Base-by-base conservation (phyloP, 2,888 invertebrate species). In the Coleophora deauratella region DNA sequence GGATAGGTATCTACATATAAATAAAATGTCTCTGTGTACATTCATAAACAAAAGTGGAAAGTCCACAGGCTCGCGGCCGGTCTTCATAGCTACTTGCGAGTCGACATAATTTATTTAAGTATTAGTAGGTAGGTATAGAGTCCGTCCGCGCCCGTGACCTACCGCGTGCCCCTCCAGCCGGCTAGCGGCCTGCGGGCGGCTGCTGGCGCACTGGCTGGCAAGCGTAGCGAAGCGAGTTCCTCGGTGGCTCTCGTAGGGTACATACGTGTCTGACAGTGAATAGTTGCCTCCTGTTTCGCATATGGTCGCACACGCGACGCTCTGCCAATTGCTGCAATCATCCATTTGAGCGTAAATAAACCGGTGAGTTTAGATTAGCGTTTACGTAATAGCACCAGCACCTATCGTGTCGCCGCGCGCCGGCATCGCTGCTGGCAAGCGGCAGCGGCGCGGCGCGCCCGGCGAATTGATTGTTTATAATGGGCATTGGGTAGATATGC, bases 311-410 rank as follows among this genome's bases (percentile, higher is more conserved):
- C n/a, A n/a, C n/a, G n/a, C 73, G 68, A 73, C 73, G 66, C 57
- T 61, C 62, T 59, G 53, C 57, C 62, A 77, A 81, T 79, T 81
- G 76, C 59, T 66, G 74, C 80, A 84, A 85, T 84, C 82, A 82
- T 84, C 81, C 73, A 62, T 72, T 82, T 84, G 77, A 79, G 72
- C 69, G 68, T 78, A 84, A 84, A 82, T 81, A 84, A 84, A 81
- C 73, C 62, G 65, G 84, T 85, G 74, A 81, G 84, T 81, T 67
- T 61, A 50, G 50, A 53, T 59, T 33, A 13, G 57, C 55, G 61
- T 72, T 69, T 72, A 74, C 72, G 62, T 77, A 79, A 74, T 59
- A 44, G 43, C 41, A 41, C 42, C 37, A 43, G 41, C 41, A 38
- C 39, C 37, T 21, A 21, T 21, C 6, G 21, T n/a, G 21, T 21